Evolutionary conservation across 1,140 invertebrate genomes (phyloP).

Genomic region (Diorhabda sublineata): DNA sequence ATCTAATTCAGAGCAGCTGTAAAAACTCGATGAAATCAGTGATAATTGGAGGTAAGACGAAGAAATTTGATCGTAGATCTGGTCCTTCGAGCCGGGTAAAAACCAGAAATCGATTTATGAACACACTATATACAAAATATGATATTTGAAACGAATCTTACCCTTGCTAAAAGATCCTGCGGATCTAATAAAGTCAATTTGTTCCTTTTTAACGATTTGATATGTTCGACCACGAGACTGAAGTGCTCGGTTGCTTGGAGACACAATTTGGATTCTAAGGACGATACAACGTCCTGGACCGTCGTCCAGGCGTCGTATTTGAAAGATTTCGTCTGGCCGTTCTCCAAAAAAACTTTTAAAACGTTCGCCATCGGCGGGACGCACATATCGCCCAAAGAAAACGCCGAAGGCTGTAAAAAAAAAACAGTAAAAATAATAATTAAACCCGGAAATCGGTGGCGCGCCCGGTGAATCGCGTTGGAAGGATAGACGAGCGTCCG

Average conservation of each 20-base stretch:
- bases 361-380: conserved; percentile 89
- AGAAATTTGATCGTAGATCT: too few species aligned
- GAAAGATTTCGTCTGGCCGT: conserved; percentile 94
- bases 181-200: conserved; percentile 80
- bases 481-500: too few species aligned
- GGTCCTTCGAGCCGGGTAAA: too few species aligned
- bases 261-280: conserved; percentile 80
- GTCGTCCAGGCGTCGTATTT: conserved; percentile 89
- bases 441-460: too few species aligned
- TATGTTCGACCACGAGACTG: conserved; percentile 84
- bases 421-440: too few species aligned
- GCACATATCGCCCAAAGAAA: conserved; percentile 72
- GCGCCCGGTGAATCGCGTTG: too few species aligned
- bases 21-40: too few species aligned
- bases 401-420: conserved; percentile 66
- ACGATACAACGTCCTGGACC: conserved; percentile 81
- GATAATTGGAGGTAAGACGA: too few species aligned
- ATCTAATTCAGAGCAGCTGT: too few species aligned
- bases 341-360: conserved; percentile 88
- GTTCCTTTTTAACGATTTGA: conserved; percentile 78
- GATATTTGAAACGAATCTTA: conserved; percentile 45
- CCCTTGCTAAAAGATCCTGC: conserved; percentile 77
- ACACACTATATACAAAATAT: too few species aligned
- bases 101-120: too few species aligned
- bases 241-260: conserved; percentile 79